A percentile compares a stretch with the other conserved stretches of the same genome.
Conservation (phyloP, 2,797 vertebrate species). For the Cichlasoma orientale region DNA sequence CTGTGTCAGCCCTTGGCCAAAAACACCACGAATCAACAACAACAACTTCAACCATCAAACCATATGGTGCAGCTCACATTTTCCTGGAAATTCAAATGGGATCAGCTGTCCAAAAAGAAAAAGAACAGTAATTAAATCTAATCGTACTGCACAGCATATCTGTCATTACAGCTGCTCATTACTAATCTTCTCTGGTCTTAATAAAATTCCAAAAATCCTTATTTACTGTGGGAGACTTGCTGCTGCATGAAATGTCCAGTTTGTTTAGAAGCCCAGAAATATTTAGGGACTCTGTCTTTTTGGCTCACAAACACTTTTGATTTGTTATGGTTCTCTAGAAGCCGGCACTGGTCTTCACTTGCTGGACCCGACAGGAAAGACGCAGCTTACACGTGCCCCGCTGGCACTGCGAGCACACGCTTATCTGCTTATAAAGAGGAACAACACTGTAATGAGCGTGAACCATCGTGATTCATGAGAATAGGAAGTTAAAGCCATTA, state of each 20-base stretch:
- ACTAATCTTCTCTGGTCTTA: constrained; percentile 44
- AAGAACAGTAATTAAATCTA: constrained; percentile 33
- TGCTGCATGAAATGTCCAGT: constrained; percentile 41
- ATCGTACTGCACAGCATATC: constrained; percentile 1
- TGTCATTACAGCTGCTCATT: constrained; percentile 39
- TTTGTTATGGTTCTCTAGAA: constrained; percentile 73
- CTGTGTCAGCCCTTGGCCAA: constrained; percentile 57
- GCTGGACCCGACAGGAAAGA: constrained; percentile 32
- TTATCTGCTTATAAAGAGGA: constrained; percentile 54
- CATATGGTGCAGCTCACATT: constrained; percentile 22
- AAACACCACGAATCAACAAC: constrained; percentile 21
- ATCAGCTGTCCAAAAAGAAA: not conserved
- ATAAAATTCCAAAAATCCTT: constrained; percentile 52
- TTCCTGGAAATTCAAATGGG: constrained; percentile 28
- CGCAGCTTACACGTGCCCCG: constrained; percentile 30
- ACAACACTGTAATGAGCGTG: constrained; percentile 14
- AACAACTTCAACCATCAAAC: constrained; percentile 33
- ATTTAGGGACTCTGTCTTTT: constrained; percentile 76
- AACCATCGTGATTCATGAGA: constrained; percentile 54
- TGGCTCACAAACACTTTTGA: constrained; percentile 73
- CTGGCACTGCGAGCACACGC: not conserved
- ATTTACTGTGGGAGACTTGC: constrained; percentile 43
- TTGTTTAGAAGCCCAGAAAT: constrained; percentile 78
- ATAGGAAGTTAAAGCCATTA: constrained; percentile 58
- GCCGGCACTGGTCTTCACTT: constrained; percentile 36